Percentiles rank a stretch among this genome's conserved stretches.
These are phyloP conservation scores for Baronia brevicornis DNA, from an alignment of 2,888 invertebrate species.

Conservation along the genomic window DNA sequence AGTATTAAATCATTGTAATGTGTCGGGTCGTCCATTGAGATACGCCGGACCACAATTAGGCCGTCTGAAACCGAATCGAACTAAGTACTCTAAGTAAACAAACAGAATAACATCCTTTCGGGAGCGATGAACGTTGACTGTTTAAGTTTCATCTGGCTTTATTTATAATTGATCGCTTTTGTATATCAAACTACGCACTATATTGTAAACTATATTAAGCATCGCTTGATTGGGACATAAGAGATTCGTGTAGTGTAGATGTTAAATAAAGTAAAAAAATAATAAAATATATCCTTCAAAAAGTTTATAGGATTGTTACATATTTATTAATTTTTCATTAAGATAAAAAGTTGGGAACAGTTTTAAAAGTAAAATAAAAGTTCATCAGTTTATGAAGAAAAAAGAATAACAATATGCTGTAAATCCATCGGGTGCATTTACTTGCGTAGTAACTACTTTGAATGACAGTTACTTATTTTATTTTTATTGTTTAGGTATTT, in stretches of 20 bases:
- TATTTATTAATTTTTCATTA: slow-evolving; percentile 12
- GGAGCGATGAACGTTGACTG: slow-evolving; percentile 49
- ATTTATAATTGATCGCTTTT: slow-evolving; percentile 23
- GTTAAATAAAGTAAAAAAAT: no score
- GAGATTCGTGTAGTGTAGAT: no score
- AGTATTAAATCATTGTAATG: slow-evolving; percentile 36
- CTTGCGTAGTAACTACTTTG: no score
- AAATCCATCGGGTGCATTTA: no score
- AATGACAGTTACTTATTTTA: no score
- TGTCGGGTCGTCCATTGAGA: slow-evolving; percentile 46
- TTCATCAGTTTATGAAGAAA: no score
- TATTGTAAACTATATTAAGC: slow-evolving; percentile 9
- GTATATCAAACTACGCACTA: slow-evolving; percentile 8
- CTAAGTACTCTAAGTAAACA: slow-evolving; percentile 45
- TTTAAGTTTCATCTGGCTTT: slow-evolving; percentile 25
- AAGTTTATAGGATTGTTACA: no score
- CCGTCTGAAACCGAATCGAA: slow-evolving; percentile 44
- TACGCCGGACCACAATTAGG: slow-evolving; percentile 52
- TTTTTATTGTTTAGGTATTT: no score
- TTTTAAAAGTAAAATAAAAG: no score
- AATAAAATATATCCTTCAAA: no score
- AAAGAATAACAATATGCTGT: no score
- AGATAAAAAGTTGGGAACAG: slow-evolving; percentile 8
- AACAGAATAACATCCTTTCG: slow-evolving; percentile 53
- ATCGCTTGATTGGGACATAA: no score